Conservation (phyloP, 1,140 invertebrate genomes). For the Drosophila tani region DNA sequence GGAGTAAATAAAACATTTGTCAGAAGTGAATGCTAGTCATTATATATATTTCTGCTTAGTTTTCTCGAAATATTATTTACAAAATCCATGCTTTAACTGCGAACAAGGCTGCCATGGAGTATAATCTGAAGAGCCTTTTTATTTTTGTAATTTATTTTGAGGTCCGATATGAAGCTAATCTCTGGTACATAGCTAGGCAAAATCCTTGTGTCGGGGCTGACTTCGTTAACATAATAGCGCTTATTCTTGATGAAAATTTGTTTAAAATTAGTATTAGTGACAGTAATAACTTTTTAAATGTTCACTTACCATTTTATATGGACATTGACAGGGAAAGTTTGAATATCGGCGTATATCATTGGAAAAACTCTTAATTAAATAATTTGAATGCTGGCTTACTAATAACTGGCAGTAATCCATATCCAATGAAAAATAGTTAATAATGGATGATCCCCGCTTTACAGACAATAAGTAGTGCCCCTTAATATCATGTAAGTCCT, state of each 20-base stretch:
- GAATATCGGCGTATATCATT: conserved; percentile 5
- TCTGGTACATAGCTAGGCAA: conserved; percentile 26
- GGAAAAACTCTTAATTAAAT: conserved; percentile 8
- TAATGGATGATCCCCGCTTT: not conserved
- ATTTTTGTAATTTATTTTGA: conserved; percentile 4
- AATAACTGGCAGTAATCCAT: conserved; percentile 30
- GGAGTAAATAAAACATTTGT: no score
- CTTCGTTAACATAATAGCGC: conserved; percentile 18
- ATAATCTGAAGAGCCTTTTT: not conserved
- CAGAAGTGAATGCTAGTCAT: no score
- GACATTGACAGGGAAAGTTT: conserved; percentile 37
- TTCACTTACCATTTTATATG: conserved; percentile 23
- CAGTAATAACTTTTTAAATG: not conserved
- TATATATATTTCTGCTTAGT: no score
- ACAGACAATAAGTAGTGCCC: conserved; percentile 8
- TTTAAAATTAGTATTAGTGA: not conserved
- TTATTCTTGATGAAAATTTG: not conserved
- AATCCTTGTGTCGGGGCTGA: conserved; percentile 11
- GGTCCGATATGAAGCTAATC: conserved; percentile 15
- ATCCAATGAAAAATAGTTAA: conserved; percentile 11
- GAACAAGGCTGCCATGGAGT: not conserved
- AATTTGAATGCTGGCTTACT: conserved; percentile 3
- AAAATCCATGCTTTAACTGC: not conserved
- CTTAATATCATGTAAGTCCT: conserved; percentile 2
- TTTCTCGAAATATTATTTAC: not conserved